Percentiles rank a stretch among this genome's conserved stretches.
Conservation (phyloP, 1,140 invertebrate genomes). For the Augochlora pura region DNA sequence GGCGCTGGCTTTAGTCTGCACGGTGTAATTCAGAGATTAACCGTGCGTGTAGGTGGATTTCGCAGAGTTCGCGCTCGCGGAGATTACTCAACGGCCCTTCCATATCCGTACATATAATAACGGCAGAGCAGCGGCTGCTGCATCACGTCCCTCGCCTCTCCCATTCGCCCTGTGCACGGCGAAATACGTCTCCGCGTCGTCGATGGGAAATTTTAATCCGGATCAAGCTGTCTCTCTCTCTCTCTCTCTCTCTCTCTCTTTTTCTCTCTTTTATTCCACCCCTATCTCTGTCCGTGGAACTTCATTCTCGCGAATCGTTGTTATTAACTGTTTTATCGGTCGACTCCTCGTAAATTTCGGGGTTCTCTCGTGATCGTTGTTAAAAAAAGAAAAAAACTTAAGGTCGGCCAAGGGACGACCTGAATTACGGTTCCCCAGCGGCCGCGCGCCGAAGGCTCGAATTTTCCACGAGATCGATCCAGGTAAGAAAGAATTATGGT, state of each 20-base stretch:
- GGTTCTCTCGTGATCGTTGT: background rate
- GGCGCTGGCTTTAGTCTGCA: slow-evolving; percentile 38
- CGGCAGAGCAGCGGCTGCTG: slow-evolving; percentile 10
- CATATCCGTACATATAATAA: slow-evolving; percentile 40
- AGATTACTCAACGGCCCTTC: slow-evolving; percentile 51
- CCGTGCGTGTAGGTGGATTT: slow-evolving; percentile 45
- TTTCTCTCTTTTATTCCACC: too few species aligned
- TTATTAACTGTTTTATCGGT: slow-evolving; percentile 3
- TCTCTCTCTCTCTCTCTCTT: too few species aligned
- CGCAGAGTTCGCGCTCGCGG: slow-evolving; percentile 11
- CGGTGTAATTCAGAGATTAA: slow-evolving; percentile 58
- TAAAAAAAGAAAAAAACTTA: background rate
- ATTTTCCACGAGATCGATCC: slow-evolving; percentile 14
- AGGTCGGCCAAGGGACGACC: too few species aligned
- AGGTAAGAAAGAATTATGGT: slow-evolving; percentile 11
- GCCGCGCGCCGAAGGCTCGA: slow-evolving; percentile 14
- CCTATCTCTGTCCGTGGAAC: background rate
- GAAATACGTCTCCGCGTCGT: slow-evolving; percentile 31
- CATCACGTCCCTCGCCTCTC: too few species aligned
- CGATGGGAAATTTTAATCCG: slow-evolving; percentile 38
- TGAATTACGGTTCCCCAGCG: slow-evolving; percentile 11
- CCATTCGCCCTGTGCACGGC: too few species aligned
- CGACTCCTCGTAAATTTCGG: slow-evolving; percentile 2
- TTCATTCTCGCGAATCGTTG: background rate
- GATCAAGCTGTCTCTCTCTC: slow-evolving; percentile 1